phyloP scores from a whole-genome alignment of 1,140 invertebrate species.

The Geopemphigus sp. region DNA sequence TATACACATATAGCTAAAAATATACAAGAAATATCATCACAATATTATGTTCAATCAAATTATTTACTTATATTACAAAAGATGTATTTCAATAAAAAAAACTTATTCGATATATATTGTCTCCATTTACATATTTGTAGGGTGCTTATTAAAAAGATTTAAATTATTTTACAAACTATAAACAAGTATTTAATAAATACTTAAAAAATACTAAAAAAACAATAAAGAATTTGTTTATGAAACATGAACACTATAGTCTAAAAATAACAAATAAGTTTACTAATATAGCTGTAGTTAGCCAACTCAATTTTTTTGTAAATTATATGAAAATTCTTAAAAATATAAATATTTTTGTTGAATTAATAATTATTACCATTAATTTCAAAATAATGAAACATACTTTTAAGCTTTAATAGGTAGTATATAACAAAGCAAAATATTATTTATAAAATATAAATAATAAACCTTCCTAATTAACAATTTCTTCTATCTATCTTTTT shows the following conservation, averaged over 20 bases:
- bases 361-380: background rate
- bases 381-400: background rate
- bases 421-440: conserved; percentile 2
- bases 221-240: too few species aligned
- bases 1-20: too few species aligned
- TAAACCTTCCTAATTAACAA: too few species aligned
- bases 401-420: background rate
- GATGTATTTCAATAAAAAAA: too few species aligned
- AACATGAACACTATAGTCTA: too few species aligned
- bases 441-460: background rate
- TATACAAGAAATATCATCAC: background rate
- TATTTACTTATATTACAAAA: background rate
- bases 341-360: background rate
- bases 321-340: background rate
- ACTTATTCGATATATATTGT: too few species aligned
- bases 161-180: too few species aligned
- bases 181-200: too few species aligned
- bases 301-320: background rate
- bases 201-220: too few species aligned
- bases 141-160: too few species aligned
- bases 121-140: too few species aligned
- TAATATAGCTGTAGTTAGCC: background rate
- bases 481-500: too few species aligned
- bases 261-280: background rate
- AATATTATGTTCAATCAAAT: background rate